phyloP scores from a whole-genome alignment of 2,888 invertebrate genomes.

The Adelognathus sp. region DNA sequence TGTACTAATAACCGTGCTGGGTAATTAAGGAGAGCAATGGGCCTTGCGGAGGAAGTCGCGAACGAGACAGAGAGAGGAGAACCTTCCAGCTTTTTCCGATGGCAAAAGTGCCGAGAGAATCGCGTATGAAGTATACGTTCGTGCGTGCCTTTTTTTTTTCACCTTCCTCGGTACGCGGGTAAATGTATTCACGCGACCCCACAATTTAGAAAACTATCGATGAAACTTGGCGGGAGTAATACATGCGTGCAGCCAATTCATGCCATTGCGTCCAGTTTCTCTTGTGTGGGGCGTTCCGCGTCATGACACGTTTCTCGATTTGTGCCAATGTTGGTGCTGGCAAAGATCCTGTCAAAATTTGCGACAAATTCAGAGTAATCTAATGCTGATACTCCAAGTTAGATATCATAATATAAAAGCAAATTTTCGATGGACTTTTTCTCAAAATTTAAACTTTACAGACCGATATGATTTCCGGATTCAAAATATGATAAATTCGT shows the following conservation, averaged over 20 bases:
- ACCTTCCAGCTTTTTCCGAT: constrained; percentile 24
- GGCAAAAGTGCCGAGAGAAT: not conserved
- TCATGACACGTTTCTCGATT: not conserved
- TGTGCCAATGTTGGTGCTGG: too few species aligned
- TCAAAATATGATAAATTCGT: too few species aligned
- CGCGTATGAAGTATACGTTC: constrained; percentile 3
- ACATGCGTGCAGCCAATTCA: not conserved
- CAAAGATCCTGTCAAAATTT: not conserved
- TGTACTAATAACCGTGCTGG: constrained; percentile 65
- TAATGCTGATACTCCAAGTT: too few species aligned
- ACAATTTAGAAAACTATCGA: constrained; percentile 70
- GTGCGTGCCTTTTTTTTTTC: constrained; percentile 48
- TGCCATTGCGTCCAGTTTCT: not conserved
- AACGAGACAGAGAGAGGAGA: too few species aligned
- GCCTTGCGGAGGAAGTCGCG: constrained; percentile 57
- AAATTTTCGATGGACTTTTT: not conserved
- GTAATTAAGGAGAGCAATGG: constrained; percentile 69
- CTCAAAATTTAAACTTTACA: not conserved
- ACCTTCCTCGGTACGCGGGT: constrained; percentile 13
- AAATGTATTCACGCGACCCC: constrained; percentile 40
- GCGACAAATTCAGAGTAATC: not conserved
- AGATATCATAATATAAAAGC: too few species aligned
- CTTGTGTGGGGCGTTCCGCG: not conserved
- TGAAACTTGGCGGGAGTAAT: constrained; percentile 61
- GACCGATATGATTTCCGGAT: too few species aligned